These are phyloP conservation scores for Falco novaeseelandiae DNA, from an alignment of 2,797 vertebrate species.

Conservation along the genomic window DNA sequence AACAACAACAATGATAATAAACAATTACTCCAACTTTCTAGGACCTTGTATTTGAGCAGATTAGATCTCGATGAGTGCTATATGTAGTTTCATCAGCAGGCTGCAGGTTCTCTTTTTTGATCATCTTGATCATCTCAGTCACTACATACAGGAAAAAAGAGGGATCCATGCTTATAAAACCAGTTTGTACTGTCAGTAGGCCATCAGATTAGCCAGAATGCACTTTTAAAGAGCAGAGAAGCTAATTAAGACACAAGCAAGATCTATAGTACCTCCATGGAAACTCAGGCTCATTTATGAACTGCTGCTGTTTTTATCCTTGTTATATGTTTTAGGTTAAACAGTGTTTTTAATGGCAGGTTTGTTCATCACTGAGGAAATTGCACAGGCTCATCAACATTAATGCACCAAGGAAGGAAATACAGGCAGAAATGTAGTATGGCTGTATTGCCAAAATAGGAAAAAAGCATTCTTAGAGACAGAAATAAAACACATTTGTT, in stretches of 20 bases:
- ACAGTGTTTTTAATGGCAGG: conserved; percentile 63
- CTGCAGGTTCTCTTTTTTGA: not conserved
- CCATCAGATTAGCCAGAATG: not conserved
- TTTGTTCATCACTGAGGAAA: conserved; percentile 57
- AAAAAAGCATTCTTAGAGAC: not conserved
- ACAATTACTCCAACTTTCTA: not conserved
- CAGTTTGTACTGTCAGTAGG: not conserved
- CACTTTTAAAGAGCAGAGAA: conserved; percentile 14
- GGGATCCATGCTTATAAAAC: not conserved
- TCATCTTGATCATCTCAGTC: not conserved
- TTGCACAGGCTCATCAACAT: conserved; percentile 41
- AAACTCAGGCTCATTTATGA: conserved; percentile 57
- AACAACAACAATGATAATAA: too few species aligned
- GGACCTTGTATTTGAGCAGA: not conserved
- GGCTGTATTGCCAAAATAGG: not conserved
- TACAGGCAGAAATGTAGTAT: not conserved
- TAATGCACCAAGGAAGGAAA: conserved; percentile 24
- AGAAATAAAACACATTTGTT: not conserved
- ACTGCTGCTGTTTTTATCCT: conserved; percentile 59
- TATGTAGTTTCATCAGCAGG: not conserved
- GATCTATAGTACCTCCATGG: conserved; percentile 57
- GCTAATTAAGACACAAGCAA: conserved; percentile 43
- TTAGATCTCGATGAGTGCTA: not conserved
- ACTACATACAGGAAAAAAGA: not conserved
- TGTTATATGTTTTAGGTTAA: conserved; percentile 63